Percentiles rank a stretch among this genome's conserved stretches.
Conservation (phyloP, 2,797 vertebrate genomes). For the Balearica regulorum region DNA sequence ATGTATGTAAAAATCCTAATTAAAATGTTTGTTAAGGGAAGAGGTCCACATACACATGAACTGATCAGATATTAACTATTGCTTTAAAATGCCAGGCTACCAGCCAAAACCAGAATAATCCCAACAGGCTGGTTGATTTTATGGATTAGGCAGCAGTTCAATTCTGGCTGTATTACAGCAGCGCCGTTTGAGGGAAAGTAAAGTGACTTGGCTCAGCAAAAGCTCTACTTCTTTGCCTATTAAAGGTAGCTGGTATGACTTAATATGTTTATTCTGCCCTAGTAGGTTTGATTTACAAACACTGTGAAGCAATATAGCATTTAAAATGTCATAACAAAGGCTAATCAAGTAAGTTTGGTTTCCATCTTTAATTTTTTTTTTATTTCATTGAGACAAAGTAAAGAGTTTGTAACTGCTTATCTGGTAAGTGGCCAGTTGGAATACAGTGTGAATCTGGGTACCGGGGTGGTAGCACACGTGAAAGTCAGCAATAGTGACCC, state of each 20-base stretch:
- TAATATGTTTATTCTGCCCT: neutral
- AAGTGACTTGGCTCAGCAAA: conserved; percentile 5
- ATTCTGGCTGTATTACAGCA: neutral
- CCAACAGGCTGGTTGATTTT: neutral
- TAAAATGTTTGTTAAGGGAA: neutral
- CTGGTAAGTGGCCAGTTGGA: neutral
- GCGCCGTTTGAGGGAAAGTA: neutral
- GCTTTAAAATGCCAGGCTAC: neutral
- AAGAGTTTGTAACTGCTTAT: neutral
- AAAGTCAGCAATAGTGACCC: neutral
- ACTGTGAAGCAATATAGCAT: neutral
- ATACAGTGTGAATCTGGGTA: neutral
- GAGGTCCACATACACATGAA: neutral
- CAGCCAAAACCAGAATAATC: neutral
- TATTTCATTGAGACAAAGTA: neutral
- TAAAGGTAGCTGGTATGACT: neutral
- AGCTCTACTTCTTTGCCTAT: neutral
- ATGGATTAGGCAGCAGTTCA: neutral
- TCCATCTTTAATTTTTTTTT: neutral
- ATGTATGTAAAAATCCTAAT: neutral
- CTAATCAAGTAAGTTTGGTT: neutral
- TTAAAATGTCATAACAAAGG: neutral
- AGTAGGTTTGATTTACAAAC: neutral
- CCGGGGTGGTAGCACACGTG: neutral
- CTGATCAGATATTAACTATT: neutral